Evolutionary conservation across 2,888 invertebrate species (phyloP).

Genomic region (Volucella zonaria): DNA sequence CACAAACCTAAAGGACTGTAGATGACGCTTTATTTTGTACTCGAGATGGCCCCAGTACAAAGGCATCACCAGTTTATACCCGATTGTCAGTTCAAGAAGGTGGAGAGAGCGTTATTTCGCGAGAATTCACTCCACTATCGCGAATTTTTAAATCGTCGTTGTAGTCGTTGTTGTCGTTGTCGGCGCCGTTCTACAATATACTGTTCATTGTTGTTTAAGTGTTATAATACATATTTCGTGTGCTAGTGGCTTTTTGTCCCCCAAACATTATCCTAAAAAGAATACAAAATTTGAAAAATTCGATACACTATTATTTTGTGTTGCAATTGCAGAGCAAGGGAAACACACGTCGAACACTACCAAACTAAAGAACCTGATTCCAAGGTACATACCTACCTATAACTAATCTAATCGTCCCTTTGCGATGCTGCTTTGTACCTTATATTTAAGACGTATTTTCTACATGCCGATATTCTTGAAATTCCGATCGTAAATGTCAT

Average conservation of each 20-base stretch:
- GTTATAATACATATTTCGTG: conserved; percentile 2
- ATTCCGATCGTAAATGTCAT: no score
- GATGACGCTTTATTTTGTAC: conserved; percentile 7
- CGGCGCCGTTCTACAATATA: conserved; percentile 5
- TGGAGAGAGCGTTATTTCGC: conserved; percentile 64
- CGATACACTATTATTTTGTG: conserved; percentile 13
- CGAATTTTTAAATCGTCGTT: conserved; percentile 56
- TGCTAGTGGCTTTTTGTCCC: conserved; percentile 43
- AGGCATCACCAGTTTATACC: conserved; percentile 57
- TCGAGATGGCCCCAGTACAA: conserved; percentile 36
- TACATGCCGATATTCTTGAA: neutral
- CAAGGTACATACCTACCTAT: conserved; percentile 40
- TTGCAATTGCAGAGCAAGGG: conserved; percentile 25
- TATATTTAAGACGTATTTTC: neutral
- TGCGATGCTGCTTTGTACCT: no score
- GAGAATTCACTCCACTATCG: conserved; percentile 66
- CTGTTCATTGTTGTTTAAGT: conserved; percentile 9
- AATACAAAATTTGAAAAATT: neutral
- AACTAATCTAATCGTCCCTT: neutral
- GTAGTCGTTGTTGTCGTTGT: conserved; percentile 13
- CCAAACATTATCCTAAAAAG: conserved; percentile 1
- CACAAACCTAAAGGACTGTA: neutral
- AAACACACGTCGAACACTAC: conserved; percentile 35
- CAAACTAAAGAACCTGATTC: conserved; percentile 60
- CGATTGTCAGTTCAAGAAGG: conserved; percentile 72